Evolutionary conservation across 2,113 vertebrate species (phyloP), one percentile per base, ranked within the genome.

Genomic region (Uropsilus gracilis): DNA sequence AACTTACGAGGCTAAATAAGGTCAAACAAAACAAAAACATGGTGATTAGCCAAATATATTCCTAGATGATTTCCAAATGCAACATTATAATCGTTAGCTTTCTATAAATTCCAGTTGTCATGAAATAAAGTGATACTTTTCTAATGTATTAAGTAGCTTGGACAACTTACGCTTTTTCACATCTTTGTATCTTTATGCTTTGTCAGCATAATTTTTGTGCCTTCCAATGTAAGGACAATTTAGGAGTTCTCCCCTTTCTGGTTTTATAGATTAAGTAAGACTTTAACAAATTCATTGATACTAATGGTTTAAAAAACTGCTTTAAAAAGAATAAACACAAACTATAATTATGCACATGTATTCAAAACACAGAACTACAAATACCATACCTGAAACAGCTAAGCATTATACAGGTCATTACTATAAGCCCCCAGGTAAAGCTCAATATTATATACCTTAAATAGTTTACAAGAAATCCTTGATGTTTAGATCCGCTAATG

Each of bases 381-480:
- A 83, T 72, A 75, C 9, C 22, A 86, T n/a, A 84, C 28, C 64
- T 89, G 81, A 86, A 91, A 91, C 20, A 87, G 34, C 48, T 86
- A 95, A 93, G 22, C 34, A 89, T 28, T 75, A 18, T 26, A 89
- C 32, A 88, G 90, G 14, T 92, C 64, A 82, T 66, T 89, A 81
- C 95, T 95, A 94, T 48, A 98, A 94, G 89, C 44, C 72, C 92
- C 66, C 39, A 90, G 95, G 3, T 10, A 95, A 97, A 96, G 12
- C 92, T 96, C 91, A 97, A 91, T 94, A 97, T 96, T 61, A 98
- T 93, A 42, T 99, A 99, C 98, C 98, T 99, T 98, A 97, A 95
- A 95, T 97, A 30, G 68, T 98, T 99, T 99, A 99, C 98, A 99
- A 99, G 99, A 99, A 99, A 98, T 99, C 99, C 99, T 99, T 99